phyloP scores from a whole-genome alignment of 2,888 invertebrate species.

The Sialis fuliginosa region DNA sequence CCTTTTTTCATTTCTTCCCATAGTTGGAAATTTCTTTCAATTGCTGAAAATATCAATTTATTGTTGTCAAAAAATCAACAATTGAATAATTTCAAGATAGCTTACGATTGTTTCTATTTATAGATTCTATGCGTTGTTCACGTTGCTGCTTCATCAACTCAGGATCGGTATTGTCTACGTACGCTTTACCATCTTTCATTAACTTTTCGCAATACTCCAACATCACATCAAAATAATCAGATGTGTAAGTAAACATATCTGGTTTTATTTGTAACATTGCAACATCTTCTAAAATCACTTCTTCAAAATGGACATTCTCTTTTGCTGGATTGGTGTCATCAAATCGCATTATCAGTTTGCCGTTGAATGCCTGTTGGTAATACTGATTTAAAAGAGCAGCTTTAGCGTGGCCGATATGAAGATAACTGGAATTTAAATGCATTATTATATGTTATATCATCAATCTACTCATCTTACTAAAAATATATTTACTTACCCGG shows the following conservation, averaged over 20 bases:
- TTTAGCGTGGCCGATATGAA: constrained; percentile 98
- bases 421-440: constrained; percentile 35
- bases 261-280: constrained; percentile 81
- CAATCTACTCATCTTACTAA: no score
- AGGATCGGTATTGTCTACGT: constrained; percentile 90
- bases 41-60: constrained; percentile 37
- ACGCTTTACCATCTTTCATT: constrained; percentile 78
- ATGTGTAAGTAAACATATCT: constrained; percentile 86
- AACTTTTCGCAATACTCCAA: constrained; percentile 73
- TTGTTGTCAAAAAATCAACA: background rate
- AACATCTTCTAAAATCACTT: constrained; percentile 91
- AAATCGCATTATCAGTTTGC: constrained; percentile 93
- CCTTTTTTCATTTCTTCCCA: constrained; percentile 95
- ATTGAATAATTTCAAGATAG: constrained; percentile 8
- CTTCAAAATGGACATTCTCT: constrained; percentile 91
- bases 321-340: constrained; percentile 99
- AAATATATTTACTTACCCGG: constrained; percentile 44
- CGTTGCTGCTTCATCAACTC: constrained; percentile 90
- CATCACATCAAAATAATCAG: constrained; percentile 92
- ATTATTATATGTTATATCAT: constrained; percentile 28
- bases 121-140: constrained; percentile 73
- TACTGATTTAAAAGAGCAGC: constrained; percentile 96
- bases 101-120: constrained; percentile 69
- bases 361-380: constrained; percentile 83
- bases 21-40: constrained; percentile 65